phyloP scores from a whole-genome alignment of 2,113 vertebrate species.

The Erpornis zantholeuca region DNA sequence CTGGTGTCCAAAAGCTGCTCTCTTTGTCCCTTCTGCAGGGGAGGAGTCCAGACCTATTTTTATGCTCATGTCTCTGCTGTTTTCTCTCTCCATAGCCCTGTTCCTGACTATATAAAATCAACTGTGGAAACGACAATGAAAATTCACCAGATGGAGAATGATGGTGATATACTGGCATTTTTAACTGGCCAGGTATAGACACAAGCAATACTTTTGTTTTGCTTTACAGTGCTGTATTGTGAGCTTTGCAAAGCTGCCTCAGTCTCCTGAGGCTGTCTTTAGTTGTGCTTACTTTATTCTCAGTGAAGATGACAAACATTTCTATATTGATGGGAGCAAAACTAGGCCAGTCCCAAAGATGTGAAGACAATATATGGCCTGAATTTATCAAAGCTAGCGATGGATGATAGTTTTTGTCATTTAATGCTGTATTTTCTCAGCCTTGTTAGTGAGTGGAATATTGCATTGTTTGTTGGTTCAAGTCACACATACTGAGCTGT shows the following conservation, averaged over 20 bases:
- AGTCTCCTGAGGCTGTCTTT: neutral
- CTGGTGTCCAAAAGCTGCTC: neutral
- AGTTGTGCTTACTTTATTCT: neutral
- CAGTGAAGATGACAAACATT: neutral
- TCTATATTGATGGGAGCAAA: neutral
- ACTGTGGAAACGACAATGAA: conserved; percentile 96
- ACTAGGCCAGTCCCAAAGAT: neutral
- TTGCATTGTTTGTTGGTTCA: neutral
- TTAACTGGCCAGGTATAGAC: conserved; percentile 92
- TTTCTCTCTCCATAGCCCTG: conserved; percentile 78
- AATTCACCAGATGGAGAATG: conserved; percentile 93
- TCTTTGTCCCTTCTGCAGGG: neutral
- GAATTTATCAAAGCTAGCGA: neutral
- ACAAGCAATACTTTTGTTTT: neutral
- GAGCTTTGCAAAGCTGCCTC: neutral
- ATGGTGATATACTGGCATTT: conserved; percentile 93
- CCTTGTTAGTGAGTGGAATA: neutral
- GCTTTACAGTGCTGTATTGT: neutral
- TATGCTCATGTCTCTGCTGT: neutral
- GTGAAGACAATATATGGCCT: neutral
- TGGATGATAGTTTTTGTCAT: neutral
- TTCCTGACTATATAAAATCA: conserved; percentile 96
- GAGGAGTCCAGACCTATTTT: neutral
- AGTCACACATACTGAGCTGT: neutral
- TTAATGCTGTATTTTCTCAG: neutral